phyloP scores from a whole-genome alignment of 2,113 vertebrate species.

The Sceloporus tristichus region DNA sequence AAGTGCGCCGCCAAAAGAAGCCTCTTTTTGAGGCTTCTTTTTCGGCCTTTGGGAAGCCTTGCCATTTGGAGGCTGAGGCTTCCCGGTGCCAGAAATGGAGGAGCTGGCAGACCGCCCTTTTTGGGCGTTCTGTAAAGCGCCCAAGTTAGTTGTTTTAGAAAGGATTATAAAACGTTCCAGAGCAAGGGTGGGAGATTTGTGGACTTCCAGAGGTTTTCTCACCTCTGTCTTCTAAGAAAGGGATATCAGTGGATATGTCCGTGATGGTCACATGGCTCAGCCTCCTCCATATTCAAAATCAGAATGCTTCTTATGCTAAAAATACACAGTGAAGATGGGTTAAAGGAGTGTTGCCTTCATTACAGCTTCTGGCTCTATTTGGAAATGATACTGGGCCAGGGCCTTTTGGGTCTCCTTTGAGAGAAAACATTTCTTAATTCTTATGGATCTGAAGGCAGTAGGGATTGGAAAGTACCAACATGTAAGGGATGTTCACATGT shows the following conservation, averaged over 20 bases:
- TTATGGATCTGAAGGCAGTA: not conserved
- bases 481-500: no score
- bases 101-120: no score
- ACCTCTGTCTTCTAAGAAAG: not conserved
- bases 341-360: not conserved
- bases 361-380: not conserved
- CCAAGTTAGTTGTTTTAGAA: not conserved
- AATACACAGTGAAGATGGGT: not conserved
- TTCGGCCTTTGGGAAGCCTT: no score
- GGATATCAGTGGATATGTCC: not conserved
- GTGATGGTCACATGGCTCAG: not conserved
- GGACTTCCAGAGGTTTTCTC: no score
- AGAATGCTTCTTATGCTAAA: not conserved
- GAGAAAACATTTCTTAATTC: not conserved
- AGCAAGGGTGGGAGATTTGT: no score
- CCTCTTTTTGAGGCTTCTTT: no score
- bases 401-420: not conserved
- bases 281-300: not conserved
- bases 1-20: no score
- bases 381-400: no score
- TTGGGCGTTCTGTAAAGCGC: no score
- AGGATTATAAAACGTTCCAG: not conserved
- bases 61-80: no score
- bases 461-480: no score
- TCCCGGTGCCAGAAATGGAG: no score